Percentiles rank a stretch among this genome's conserved stretches.
Conservation (phyloP, 92 coral and sea anemone genomes). For the Epizoanthus illoricatus region DNA sequence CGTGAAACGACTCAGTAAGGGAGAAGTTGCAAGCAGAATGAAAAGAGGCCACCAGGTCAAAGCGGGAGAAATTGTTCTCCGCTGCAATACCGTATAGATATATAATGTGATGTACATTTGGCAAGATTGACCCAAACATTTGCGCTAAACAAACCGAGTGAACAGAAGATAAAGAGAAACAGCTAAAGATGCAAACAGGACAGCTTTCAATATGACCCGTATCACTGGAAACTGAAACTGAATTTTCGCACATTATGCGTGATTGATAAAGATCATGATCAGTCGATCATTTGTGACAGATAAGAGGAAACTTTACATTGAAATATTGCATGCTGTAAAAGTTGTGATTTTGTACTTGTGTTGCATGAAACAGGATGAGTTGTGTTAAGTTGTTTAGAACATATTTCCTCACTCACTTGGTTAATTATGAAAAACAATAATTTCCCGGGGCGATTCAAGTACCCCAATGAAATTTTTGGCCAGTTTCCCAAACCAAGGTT, state of each 20-base stretch:
- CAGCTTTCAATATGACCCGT: too few relatives aligned
- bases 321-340: neutral
- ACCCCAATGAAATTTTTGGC: neutral
- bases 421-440: neutral
- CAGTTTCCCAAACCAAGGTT: neutral
- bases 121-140: too few relatives aligned
- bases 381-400: neutral
- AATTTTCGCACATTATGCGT: too few relatives aligned
- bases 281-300: too few relatives aligned
- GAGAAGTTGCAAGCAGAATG: neutral
- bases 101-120: too few relatives aligned
- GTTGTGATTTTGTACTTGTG: neutral
- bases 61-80: neutral
- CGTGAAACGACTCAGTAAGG: neutral
- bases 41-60: neutral
- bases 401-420: neutral
- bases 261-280: too few relatives aligned
- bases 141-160: too few relatives aligned
- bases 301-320: neutral
- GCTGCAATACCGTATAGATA: neutral
- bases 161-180: too few relatives aligned
- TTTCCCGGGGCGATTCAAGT: neutral
- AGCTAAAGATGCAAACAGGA: too few relatives aligned
- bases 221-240: too few relatives aligned
- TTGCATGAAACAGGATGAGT: neutral